Conservation (phyloP, 2,113 vertebrate genomes). For the Tiliqua scincoides region DNA sequence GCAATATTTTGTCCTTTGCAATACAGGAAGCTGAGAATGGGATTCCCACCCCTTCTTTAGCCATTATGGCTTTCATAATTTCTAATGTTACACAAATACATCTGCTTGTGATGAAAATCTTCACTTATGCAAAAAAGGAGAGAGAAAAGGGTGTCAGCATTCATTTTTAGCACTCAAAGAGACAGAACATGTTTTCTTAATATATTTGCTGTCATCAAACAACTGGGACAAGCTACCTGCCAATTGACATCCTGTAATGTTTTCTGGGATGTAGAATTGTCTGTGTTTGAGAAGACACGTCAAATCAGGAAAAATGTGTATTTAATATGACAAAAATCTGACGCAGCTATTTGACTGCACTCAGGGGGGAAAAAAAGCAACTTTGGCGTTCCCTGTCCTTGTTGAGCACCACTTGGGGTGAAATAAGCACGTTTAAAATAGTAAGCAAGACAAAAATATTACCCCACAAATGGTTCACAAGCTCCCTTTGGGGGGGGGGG, state of each 20-base stretch:
- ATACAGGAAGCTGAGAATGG: neutral
- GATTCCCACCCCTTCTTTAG: neutral
- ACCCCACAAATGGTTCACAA: neutral
- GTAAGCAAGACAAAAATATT: neutral
- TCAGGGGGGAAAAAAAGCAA: neutral
- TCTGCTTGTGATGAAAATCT: neutral
- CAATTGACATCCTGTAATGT: constrained; percentile 1
- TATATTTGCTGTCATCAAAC: constrained; percentile 10
- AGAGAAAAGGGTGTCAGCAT: neutral
- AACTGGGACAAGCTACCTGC: constrained; percentile 13
- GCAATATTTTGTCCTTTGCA: neutral
- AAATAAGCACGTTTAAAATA: neutral
- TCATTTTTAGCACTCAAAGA: neutral
- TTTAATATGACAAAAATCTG: constrained; percentile 21
- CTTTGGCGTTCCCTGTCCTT: neutral
- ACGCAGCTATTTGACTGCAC: neutral
- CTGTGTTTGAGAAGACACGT: neutral
- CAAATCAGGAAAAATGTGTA: neutral
- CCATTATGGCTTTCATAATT: neutral
- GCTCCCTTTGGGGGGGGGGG: neutral
- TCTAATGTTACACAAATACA: neutral
- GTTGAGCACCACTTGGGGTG: neutral
- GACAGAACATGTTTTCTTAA: constrained; percentile 2
- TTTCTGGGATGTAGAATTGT: neutral
- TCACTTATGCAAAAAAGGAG: neutral